Evolutionary conservation across 1,140 invertebrate species (phyloP).

Genomic region (Metopolophium dirhodum): DNA sequence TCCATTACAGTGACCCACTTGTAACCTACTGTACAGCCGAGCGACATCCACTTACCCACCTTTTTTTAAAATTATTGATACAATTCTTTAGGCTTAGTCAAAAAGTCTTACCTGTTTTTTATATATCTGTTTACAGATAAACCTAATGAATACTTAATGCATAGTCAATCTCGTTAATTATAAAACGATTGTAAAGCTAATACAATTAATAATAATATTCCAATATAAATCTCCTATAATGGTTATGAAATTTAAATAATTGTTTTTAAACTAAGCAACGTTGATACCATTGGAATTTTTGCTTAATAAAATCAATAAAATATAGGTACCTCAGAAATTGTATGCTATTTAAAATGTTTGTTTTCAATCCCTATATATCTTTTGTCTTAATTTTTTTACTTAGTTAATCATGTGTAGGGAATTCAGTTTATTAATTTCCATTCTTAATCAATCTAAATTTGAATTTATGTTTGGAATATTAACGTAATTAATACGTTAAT

Average conservation of each 20-base stretch:
- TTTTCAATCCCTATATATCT: not conserved
- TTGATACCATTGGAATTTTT: not conserved
- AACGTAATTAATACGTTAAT: not conserved
- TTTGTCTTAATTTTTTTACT: not conserved
- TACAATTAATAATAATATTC: not conserved
- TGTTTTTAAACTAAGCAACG: not conserved
- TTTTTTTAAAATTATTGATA: too few species aligned
- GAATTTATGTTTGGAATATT: not conserved
- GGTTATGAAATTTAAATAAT: not conserved
- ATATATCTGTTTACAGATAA: too few species aligned
- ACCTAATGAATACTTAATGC: too few species aligned
- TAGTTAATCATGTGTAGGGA: not conserved
- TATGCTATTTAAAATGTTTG: not conserved
- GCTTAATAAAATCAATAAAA: constrained; percentile 1
- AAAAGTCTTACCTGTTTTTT: too few species aligned
- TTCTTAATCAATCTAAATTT: not conserved
- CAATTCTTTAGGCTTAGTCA: too few species aligned
- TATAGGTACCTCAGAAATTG: not conserved
- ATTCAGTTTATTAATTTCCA: not conserved
- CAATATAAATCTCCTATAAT: not conserved
- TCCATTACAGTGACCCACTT: too few species aligned
- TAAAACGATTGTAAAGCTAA: not conserved
- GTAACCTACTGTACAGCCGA: too few species aligned
- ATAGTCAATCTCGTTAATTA: not conserved
- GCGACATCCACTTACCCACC: too few species aligned